Base-by-base conservation (phyloP, 2,888 invertebrate species). In the Chaetoderma sp. region DNA sequence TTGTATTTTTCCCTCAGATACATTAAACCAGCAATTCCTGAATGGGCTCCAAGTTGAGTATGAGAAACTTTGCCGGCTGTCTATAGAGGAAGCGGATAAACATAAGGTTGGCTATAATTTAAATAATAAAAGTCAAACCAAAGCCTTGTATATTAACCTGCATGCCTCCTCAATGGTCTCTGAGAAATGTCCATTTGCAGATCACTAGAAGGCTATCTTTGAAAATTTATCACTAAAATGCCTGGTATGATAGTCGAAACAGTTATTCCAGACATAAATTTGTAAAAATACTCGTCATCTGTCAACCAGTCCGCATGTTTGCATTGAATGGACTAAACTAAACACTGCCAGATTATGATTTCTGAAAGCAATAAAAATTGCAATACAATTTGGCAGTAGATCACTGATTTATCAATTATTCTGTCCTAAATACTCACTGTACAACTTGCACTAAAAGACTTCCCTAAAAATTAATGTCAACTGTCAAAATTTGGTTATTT, bases 21-120 rank as follows among this genome's bases (percentile, higher is more conserved):
- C 68, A 23, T 58, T 77, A n/a, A 83, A 78, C 63, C 83, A 83
- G 74, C 44, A 66, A 16, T 82, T 81, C 64, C 73, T 85, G 67
- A 75, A 74, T 52, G 74, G 78, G 52, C 69, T 86, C 16, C 82
- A 83, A 63, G 73, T 72, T 21, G 83, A 83, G 60, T 83, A 85
- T 75, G 86, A 86, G 68, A 69, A 68, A 57, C 78, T 82, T 3
- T 83, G 83, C 64, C 81, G 82, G 67, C 50, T 58, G 27, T 84
- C 84, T 68, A 70, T 85, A 4, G 78, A 79, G 33, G 77, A 79
- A 61, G 76, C 84, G 21, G 84, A 83, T 30, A 63, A 49, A 13
- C 72, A 80, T 27, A 81, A 82, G 78, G 85, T 85, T 65, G 45
- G 65, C 59, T n/a, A 58, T 10, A 47, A 18, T 10, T 13, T 21